phyloP scores from a whole-genome alignment of 1,140 invertebrate genomes.

The Mamestra configurata region DNA sequence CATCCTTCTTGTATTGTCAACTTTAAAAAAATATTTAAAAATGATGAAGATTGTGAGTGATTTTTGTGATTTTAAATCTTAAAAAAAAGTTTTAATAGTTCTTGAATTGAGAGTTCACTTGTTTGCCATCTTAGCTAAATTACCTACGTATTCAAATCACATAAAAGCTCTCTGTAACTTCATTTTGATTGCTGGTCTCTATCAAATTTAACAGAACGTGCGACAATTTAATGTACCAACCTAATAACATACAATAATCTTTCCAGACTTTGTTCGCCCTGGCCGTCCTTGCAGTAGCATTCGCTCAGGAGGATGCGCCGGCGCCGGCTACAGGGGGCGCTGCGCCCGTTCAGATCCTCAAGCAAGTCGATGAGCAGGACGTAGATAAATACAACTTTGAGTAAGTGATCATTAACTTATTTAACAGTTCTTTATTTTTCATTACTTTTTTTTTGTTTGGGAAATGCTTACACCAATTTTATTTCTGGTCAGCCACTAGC shows the following conservation, averaged over 20 bases:
- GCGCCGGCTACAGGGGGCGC: slow-evolving; percentile 55
- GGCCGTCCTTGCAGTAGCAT: slow-evolving; percentile 68
- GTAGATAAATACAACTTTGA: slow-evolving; percentile 82
- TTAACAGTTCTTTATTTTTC: neutral
- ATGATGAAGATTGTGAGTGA: slow-evolving; percentile 85
- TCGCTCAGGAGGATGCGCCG: slow-evolving; percentile 63
- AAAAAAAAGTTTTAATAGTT: neutral
- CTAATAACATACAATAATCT: slow-evolving; percentile 44
- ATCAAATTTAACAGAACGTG: too few relatives aligned
- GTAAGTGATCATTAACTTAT: slow-evolving; percentile 64
- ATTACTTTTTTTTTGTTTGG: neutral
- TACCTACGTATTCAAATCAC: too few relatives aligned
- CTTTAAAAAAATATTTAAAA: slow-evolving; percentile 55
- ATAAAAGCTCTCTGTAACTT: too few relatives aligned
- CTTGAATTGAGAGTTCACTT: too few relatives aligned
- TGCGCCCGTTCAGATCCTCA: slow-evolving; percentile 71
- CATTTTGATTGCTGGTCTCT: neutral
- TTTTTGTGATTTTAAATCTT: neutral
- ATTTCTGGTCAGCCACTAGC: neutral
- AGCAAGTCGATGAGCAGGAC: slow-evolving; percentile 79
- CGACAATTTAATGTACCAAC: neutral
- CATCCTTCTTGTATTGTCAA: slow-evolving; percentile 51
- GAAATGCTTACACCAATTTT: neutral
- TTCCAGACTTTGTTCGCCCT: slow-evolving; percentile 75
- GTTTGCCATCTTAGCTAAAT: too few relatives aligned